A percentile compares a stretch with the other conserved stretches of the same genome.
Conservation (phyloP, 1,140 invertebrate genomes). For the Zaprionus kolodkinae region DNA sequence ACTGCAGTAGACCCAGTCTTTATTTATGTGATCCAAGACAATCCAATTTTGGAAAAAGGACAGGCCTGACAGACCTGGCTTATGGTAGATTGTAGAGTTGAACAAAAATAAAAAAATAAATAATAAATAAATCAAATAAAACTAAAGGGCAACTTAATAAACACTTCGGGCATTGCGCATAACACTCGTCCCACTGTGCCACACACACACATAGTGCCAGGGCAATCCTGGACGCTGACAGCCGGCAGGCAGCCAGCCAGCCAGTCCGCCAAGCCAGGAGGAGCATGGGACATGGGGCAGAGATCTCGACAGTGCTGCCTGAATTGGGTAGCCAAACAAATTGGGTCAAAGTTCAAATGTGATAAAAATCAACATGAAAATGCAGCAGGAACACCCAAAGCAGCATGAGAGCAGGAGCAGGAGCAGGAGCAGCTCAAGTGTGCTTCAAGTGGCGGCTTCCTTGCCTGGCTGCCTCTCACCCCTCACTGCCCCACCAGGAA, state of each 20-base stretch:
- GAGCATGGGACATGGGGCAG: neutral
- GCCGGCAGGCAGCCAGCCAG: constrained; percentile 25
- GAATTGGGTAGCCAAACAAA: constrained; percentile 59
- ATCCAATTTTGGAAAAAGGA: too few relatives aligned
- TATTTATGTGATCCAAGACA: too few relatives aligned
- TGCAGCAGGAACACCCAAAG: constrained; percentile 48
- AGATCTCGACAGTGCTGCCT: constrained; percentile 23
- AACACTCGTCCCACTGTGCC: constrained; percentile 14
- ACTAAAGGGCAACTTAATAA: too few relatives aligned
- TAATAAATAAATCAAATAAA: too few relatives aligned
- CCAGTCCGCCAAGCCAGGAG: constrained; percentile 15
- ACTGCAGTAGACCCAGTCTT: too few relatives aligned
- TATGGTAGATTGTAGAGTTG: too few relatives aligned
- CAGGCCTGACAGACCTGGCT: too few relatives aligned
- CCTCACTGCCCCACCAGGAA: constrained; percentile 1
- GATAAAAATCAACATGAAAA: constrained; percentile 70
- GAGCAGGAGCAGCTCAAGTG: constrained; percentile 29
- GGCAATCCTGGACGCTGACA: constrained; percentile 67
- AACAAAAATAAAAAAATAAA: too few relatives aligned
- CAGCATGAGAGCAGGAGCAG: constrained; percentile 20
- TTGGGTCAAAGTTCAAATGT: constrained; percentile 83
- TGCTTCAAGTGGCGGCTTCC: constrained; percentile 33
- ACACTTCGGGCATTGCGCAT: neutral
- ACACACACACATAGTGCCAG: neutral
- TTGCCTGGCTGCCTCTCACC: constrained; percentile 37